Evolutionary conservation across 2,888 invertebrate species (phyloP), one percentile per base, ranked within the genome.

Genomic region (Torymus tubicola): DNA sequence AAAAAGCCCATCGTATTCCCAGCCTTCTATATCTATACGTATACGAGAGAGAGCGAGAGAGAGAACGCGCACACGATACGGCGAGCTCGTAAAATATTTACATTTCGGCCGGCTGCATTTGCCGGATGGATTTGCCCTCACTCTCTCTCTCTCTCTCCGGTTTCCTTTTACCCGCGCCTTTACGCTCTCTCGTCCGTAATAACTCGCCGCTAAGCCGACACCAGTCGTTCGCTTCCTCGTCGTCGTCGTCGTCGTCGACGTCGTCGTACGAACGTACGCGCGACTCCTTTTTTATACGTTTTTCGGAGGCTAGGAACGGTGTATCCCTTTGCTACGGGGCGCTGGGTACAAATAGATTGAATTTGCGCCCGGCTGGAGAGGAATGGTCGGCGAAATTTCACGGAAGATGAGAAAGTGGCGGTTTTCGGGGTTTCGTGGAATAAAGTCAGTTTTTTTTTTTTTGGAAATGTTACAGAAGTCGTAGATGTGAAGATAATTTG

Each of bases 31-130:
- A 42, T 42, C 42, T 42, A 42, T 42, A 42, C 42, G 42, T 31
- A 3, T 31, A 31, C 5, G 42, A 4, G 42, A 5, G 42, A 4
- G 42, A 5, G 42, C 5, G 42, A 4, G 42, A 5, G 42, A 4
- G 42, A 5, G 42, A n/a, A n/a, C n/a, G n/a, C 5, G 42, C 42
- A 8, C 42, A 8, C 42, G 42, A 42, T 86, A 86, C 82, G 82
- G 12, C 63, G 69, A 57, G 83, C 83, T 82, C 84, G 84, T 86
- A 86, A 87, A 87, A 86, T 87, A 86, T 87, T 87, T 86, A 86
- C 86, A 86, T 86, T 86, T 85, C 82, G 84, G 70, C 67, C 78
- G 84, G 84, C 85, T 86, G 84, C 83, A 86, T 80, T 75, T 80
- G 70, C 81, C 78, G 84, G 84, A 86, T 87, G 84, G 83, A 85